Conservation (phyloP, 2,113 vertebrate species). For the Gallinago undulata region DNA sequence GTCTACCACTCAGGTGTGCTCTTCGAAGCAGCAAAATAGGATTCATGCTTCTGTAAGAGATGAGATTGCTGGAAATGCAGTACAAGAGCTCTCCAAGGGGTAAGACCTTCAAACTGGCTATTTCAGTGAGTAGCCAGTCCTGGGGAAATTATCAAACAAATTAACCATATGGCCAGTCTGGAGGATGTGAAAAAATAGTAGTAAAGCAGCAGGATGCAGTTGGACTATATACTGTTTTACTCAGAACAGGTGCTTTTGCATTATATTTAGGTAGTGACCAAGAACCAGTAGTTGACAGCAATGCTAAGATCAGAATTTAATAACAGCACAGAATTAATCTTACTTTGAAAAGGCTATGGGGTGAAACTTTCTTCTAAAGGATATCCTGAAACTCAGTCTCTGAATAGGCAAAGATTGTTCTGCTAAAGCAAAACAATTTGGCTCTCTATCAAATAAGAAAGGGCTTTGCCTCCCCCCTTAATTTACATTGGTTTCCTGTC, state of each 20-base stretch:
- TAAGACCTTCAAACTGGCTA: neutral
- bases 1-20: neutral
- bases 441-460: neutral
- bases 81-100: neutral
- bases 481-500: neutral
- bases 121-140: neutral
- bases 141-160: neutral
- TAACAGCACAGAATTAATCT: neutral
- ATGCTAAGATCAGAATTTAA: neutral
- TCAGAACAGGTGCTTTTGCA: neutral
- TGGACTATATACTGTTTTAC: constrained; percentile 10
- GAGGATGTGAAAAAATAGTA: constrained; percentile 18
- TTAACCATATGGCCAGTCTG: constrained; percentile 44
- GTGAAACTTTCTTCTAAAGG: neutral
- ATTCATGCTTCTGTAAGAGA: neutral
- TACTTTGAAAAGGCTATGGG: neutral
- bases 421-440: neutral
- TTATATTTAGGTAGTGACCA: neutral
- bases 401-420: neutral
- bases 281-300: neutral
- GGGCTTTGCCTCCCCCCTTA: too few species aligned
- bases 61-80: neutral
- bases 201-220: constrained; percentile 11
- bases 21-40: neutral
- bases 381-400: neutral